Base-by-base conservation (phyloP, 1,140 invertebrate genomes). In the Polypedilum pembai region DNA sequence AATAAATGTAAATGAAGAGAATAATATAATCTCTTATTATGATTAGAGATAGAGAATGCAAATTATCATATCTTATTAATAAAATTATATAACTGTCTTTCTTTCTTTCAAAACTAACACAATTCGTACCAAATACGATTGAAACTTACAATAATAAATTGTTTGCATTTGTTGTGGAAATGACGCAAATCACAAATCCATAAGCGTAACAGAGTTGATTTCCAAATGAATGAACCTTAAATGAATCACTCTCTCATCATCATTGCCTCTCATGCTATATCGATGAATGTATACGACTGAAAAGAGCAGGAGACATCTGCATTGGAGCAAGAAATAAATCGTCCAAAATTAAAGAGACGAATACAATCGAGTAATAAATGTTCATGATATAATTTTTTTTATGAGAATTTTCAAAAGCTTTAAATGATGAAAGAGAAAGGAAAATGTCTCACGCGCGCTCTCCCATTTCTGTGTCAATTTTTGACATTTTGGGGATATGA, bases 171-270 rank as follows among this genome's bases (percentile, higher is more conserved):
- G 12, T 12, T 56, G n/a, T 56, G 45, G 45, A 56, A 56, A n/a
- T 56, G 45, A 56, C 45, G 45, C 45, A 56, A 56, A 56, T 56
- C 45, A n/a, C 45, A 56, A 56, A 56, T 56, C 45, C 45, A 56
- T 56, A 56, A 56, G 45, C 45, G n/a, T 56, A 12, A 56, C 45
- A n/a, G 45, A 56, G 45, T n/a, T 56, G 45, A 56, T 56, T 56
- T 56, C 45, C 45, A 56, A 56, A 56, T 56, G 45, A 56, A 56
- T 56, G 45, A 56, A 56, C 45, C n/a, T 56, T 56, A 56, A 12
- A 56, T 56, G 45, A 56, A n/a, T 56, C 45, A 56, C 15, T 56
- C n/a, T 56, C 12, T 56, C 24, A 33, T 33, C 24, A 33, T 33
- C 24, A 12, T 56, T 15, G 45, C 15, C n/a, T 56, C 45, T 56